phyloP scores from a whole-genome alignment of 2,888 invertebrate species.

The Mactromeris polynyma region DNA sequence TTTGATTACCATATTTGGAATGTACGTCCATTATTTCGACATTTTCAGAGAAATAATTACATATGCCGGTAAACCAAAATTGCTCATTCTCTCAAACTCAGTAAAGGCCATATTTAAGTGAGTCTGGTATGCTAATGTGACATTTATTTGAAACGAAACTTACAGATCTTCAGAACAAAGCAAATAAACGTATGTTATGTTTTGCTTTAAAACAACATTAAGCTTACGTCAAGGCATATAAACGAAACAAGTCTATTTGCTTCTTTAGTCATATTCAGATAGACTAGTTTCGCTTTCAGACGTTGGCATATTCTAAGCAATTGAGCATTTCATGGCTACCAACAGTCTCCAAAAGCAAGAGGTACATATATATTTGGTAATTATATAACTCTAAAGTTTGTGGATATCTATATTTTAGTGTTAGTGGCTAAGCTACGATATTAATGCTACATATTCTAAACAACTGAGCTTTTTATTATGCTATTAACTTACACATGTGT shows the following conservation, averaged over 20 bases:
- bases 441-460: too few relatives aligned
- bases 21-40: constrained; percentile 44
- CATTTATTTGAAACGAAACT: not conserved
- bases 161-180: not conserved
- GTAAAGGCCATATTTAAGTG: constrained; percentile 18
- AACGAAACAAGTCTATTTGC: too few relatives aligned
- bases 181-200: constrained; percentile 3
- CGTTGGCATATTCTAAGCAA: not conserved
- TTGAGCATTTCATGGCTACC: not conserved
- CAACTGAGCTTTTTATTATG: too few relatives aligned
- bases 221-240: not conserved
- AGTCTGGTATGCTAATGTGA: constrained; percentile 6
- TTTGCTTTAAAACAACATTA: not conserved
- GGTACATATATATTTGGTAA: not conserved
- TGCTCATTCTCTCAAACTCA: constrained; percentile 1
- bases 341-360: not conserved
- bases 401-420: too few relatives aligned
- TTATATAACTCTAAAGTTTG: not conserved
- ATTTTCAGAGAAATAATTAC: constrained; percentile 33
- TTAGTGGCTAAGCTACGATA: too few relatives aligned
- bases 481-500: too few relatives aligned
- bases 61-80: constrained; percentile 1
- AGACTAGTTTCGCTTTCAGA: too few relatives aligned
- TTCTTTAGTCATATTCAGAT: too few relatives aligned
- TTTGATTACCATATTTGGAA: constrained; percentile 53